phyloP scores from a whole-genome alignment of 2,888 invertebrate species.

The Drosophila trichaetosa region DNA sequence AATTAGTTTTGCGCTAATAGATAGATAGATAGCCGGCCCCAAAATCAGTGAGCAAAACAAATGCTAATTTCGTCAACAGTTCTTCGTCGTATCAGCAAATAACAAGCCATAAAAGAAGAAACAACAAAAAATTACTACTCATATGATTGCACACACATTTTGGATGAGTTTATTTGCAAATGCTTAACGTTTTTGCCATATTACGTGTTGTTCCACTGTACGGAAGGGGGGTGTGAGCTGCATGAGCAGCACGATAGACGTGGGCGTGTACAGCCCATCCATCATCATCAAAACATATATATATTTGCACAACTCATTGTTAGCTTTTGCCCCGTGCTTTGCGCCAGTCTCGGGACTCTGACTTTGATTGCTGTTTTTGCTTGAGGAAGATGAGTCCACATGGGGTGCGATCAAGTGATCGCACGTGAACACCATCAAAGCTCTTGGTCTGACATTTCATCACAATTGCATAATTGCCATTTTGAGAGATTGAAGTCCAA shows the following conservation, averaged over 20 bases:
- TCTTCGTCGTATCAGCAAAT: slow-evolving; percentile 12
- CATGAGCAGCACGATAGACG: slow-evolving; percentile 1
- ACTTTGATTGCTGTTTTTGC: slow-evolving; percentile 20
- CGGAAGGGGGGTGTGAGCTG: slow-evolving; percentile 1
- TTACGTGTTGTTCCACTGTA: slow-evolving; percentile 42
- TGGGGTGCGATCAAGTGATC: slow-evolving; percentile 70
- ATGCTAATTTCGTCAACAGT: slow-evolving; percentile 26
- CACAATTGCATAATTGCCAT: slow-evolving; percentile 45
- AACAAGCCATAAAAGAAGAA: neutral
- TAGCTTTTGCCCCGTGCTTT: slow-evolving; percentile 30
- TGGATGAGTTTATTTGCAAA: slow-evolving; percentile 23
- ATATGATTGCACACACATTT: slow-evolving; percentile 17
- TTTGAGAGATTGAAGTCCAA: slow-evolving; percentile 22
- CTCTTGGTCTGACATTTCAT: slow-evolving; percentile 35
- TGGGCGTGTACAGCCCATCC: slow-evolving; percentile 60
- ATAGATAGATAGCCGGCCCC: slow-evolving; percentile 13
- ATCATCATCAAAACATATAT: slow-evolving; percentile 50
- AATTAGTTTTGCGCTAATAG: slow-evolving; percentile 62
- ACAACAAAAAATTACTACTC: neutral
- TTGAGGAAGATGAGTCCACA: slow-evolving; percentile 41
- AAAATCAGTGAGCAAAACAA: slow-evolving; percentile 22
- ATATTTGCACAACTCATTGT: slow-evolving; percentile 70
- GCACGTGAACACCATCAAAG: slow-evolving; percentile 69
- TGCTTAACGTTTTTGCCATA: slow-evolving; percentile 34
- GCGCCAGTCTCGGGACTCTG: slow-evolving; percentile 38